A percentile compares a stretch with the other conserved stretches of the same genome.
phyloP scores from a whole-genome alignment of 2,113 vertebrate genomes.

The Etia nguti region DNA sequence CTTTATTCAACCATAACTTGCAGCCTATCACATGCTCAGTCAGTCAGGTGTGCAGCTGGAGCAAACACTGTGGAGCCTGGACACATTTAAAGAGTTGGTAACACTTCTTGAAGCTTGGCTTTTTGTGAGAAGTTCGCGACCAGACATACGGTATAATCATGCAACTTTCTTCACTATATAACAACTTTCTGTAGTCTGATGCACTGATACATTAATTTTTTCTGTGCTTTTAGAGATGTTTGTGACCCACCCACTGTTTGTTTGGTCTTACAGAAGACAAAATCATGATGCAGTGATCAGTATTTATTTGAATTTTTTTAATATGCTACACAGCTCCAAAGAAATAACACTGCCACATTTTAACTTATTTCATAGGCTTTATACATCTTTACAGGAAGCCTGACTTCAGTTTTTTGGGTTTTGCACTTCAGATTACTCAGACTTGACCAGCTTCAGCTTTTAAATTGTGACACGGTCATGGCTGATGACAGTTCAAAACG shows the following conservation, averaged over 20 bases:
- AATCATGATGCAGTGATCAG: background rate
- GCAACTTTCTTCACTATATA: background rate
- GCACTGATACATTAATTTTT: background rate
- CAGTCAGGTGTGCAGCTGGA: background rate
- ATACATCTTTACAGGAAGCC: background rate
- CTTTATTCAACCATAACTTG: background rate
- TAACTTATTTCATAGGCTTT: background rate
- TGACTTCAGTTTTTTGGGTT: background rate
- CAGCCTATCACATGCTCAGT: background rate
- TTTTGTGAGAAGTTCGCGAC: background rate
- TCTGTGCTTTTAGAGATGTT: background rate
- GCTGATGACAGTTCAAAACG: background rate
- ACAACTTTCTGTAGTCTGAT: background rate
- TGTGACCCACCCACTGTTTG: background rate
- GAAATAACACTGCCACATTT: background rate
- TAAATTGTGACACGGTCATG: background rate
- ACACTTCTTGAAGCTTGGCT: background rate
- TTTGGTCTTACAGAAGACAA: background rate
- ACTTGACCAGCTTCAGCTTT: background rate
- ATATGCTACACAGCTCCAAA: background rate
- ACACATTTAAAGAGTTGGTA: background rate
- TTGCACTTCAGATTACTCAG: background rate
- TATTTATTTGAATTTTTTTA: background rate
- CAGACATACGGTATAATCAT: background rate
- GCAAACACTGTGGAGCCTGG: background rate